A percentile compares a stretch with the other conserved stretches of the same genome.
Conservation (phyloP, 2,113 vertebrate genomes). For the Cinclus mexicanus region DNA sequence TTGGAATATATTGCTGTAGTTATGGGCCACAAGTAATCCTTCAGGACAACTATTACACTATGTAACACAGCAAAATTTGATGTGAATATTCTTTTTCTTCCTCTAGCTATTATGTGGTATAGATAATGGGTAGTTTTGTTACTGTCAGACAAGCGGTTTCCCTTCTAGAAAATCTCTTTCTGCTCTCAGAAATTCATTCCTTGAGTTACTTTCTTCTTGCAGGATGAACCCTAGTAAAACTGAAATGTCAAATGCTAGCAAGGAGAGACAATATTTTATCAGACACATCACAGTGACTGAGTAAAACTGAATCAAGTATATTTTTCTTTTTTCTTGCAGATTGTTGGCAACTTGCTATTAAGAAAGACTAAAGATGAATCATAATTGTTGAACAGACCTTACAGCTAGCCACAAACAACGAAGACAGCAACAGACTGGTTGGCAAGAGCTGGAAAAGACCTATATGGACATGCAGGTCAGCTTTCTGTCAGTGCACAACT, state of each 20-base stretch:
- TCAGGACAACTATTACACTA: not conserved
- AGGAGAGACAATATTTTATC: conserved; percentile 18
- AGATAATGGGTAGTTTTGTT: not conserved
- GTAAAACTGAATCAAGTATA: conserved; percentile 34
- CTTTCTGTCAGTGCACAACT: not conserved
- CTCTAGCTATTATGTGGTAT: not conserved
- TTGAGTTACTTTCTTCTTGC: conserved; percentile 25
- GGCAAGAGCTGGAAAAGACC: not conserved
- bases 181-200: not conserved
- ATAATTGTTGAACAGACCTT: conserved; percentile 4
- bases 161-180: not conserved
- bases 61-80: not conserved
- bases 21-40: not conserved
- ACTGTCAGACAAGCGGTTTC: not conserved
- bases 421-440: not conserved
- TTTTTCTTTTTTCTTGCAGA: conserved; percentile 19
- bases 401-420: not conserved
- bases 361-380: conserved; percentile 25
- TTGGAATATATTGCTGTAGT: not conserved
- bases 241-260: conserved; percentile 39
- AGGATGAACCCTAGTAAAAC: conserved; percentile 17
- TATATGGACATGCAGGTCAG: not conserved
- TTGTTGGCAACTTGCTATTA: conserved; percentile 8
- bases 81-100: conserved; percentile 24
- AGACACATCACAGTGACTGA: not conserved